phyloP scores from a whole-genome alignment of 2,888 invertebrate genomes.

The Abrostola triplasia region DNA sequence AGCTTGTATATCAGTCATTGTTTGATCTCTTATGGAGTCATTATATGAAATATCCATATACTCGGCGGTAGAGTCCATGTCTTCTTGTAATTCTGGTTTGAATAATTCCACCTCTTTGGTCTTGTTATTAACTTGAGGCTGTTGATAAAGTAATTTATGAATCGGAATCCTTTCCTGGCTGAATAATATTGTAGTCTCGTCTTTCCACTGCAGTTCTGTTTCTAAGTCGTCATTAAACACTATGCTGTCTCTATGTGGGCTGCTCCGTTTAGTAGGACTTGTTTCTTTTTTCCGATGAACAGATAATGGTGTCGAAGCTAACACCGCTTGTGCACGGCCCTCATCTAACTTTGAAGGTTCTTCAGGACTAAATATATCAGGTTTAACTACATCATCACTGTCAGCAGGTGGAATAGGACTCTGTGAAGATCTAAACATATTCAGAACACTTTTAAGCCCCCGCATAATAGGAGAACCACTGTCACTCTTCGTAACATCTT shows the following conservation, averaged over 20 bases:
- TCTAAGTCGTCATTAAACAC: constrained; percentile 82
- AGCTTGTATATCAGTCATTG: constrained; percentile 57
- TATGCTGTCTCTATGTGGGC: constrained; percentile 79
- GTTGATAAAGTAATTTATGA: constrained; percentile 75
- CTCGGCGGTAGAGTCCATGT: constrained; percentile 70
- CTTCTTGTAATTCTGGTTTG: constrained; percentile 18
- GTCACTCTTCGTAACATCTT: constrained; percentile 71
- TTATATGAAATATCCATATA: constrained; percentile 79
- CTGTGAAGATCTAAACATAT: constrained; percentile 82
- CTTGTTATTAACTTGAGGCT: constrained; percentile 43
- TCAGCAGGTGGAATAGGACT: constrained; percentile 76
- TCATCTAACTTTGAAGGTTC: constrained; percentile 37
- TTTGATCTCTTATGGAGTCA: constrained; percentile 67
- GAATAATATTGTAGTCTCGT: constrained; percentile 79
- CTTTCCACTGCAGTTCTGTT: constrained; percentile 81
- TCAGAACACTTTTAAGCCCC: constrained; percentile 81
- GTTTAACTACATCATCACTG: constrained; percentile 43
- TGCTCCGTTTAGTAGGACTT: constrained; percentile 69
- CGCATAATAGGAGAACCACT: constrained; percentile 82
- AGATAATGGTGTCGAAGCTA: constrained; percentile 77
- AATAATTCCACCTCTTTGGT: constrained; percentile 30
- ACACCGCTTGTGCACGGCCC: constrained; percentile 42
- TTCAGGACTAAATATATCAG: constrained; percentile 36
- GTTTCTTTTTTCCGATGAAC: constrained; percentile 64
- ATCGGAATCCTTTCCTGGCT: constrained; percentile 80